phyloP scores from a whole-genome alignment of 2,888 invertebrate species.

The Caenorhabditis sp. region DNA sequence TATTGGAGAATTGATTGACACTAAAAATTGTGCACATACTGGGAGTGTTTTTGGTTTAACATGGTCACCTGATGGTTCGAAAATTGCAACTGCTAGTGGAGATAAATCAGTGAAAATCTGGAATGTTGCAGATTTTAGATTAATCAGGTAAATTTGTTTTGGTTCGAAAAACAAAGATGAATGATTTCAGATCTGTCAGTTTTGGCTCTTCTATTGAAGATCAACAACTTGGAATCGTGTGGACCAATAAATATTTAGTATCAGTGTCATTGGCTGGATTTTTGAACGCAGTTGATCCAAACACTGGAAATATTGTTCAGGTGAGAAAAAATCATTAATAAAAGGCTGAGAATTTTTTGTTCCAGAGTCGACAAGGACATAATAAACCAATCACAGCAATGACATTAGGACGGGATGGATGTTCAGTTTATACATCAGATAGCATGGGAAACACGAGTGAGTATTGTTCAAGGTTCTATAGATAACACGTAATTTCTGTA shows the following conservation, averaged over 20 bases:
- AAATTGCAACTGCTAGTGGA: constrained; percentile 90
- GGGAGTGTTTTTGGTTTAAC: constrained; percentile 74
- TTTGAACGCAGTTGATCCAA: constrained; percentile 88
- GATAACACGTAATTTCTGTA: no score
- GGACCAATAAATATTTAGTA: constrained; percentile 88
- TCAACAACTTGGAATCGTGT: constrained; percentile 87
- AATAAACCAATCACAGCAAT: constrained; percentile 95
- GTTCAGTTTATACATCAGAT: constrained; percentile 88
- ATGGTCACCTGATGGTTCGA: constrained; percentile 90
- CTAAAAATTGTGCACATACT: constrained; percentile 55
- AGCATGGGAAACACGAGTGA: constrained; percentile 86
- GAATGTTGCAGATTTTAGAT: constrained; percentile 76
- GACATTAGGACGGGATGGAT: constrained; percentile 79
- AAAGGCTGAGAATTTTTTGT: not conserved
- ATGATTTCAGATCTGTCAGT: constrained; percentile 79
- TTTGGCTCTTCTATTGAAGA: constrained; percentile 78
- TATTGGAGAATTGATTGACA: constrained; percentile 79
- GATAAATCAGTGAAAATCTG: constrained; percentile 96
- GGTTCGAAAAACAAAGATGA: constrained; percentile 4
- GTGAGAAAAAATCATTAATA: not conserved
- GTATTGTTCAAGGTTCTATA: no score
- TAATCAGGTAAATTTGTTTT: constrained; percentile 69
- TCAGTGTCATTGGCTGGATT: constrained; percentile 93
- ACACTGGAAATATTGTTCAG: constrained; percentile 80
- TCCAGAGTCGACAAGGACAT: constrained; percentile 80